Evolutionary conservation across 2,888 invertebrate species (phyloP).

Genomic region (Cephus sareptanus): DNA sequence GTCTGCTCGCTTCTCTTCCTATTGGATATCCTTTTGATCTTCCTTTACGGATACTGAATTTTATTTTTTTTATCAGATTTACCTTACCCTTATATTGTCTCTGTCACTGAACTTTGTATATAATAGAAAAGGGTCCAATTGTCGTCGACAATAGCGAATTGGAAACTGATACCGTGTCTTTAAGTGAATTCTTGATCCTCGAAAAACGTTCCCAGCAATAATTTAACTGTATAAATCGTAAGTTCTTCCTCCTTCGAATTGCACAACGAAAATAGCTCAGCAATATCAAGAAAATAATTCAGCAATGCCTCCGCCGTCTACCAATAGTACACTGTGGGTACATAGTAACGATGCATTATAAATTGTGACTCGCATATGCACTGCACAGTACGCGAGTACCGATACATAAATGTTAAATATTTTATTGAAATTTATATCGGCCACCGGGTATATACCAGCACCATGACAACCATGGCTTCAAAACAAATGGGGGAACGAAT

Average conservation of each 20-base stretch:
- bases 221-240: neutral
- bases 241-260: neutral
- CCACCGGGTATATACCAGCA: neutral
- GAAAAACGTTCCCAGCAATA: neutral
- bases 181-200: neutral
- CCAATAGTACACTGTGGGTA: too few species aligned
- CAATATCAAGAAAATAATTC: too few species aligned
- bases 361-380: neutral
- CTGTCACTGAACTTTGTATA: neutral
- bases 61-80: neutral
- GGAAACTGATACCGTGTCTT: neutral
- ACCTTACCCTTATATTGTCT: neutral
- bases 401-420: neutral
- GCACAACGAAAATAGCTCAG: neutral
- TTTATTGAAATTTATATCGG: neutral
- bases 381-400: neutral
- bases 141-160: neutral
- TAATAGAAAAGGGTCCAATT: neutral
- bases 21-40: slow-evolving; percentile 45
- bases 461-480: neutral
- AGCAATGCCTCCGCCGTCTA: too few species aligned
- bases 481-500: neutral
- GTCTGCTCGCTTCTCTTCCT: slow-evolving; percentile 39
- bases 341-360: neutral
- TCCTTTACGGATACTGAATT: slow-evolving; percentile 45